Evolutionary conservation across 2,888 invertebrate species (phyloP).

Genomic region (Podotricha telesiphe): DNA sequence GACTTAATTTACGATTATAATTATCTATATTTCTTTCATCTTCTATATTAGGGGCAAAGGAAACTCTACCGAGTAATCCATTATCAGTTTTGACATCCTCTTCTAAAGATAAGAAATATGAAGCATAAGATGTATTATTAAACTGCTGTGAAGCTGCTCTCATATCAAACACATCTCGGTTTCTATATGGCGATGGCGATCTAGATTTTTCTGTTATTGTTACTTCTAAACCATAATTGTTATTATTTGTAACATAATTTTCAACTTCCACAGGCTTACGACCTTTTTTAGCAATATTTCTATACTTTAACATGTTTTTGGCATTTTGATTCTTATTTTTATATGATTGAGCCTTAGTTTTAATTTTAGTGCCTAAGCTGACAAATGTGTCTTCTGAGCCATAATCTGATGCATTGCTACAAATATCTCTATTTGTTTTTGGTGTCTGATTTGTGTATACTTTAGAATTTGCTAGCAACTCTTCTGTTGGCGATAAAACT

Average conservation of each 20-base stretch:
- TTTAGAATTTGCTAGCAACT: slow-evolving; percentile 60
- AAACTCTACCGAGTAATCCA: slow-evolving; percentile 56
- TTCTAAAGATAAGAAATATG: slow-evolving; percentile 68
- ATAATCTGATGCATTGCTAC: slow-evolving; percentile 76
- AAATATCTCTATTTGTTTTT: slow-evolving; percentile 59
- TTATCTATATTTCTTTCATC: slow-evolving; percentile 65
- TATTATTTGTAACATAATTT: slow-evolving; percentile 52
- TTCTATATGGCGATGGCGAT: slow-evolving; percentile 58
- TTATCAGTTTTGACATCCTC: slow-evolving; percentile 53
- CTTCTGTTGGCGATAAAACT: slow-evolving; percentile 70
- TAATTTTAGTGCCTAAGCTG: slow-evolving; percentile 79
- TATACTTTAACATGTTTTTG: slow-evolving; percentile 67
- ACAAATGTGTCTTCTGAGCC: slow-evolving; percentile 80
- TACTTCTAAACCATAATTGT: slow-evolving; percentile 69
- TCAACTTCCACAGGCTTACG: slow-evolving; percentile 62
- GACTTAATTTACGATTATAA: slow-evolving; percentile 60
- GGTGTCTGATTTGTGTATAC: slow-evolving; percentile 49
- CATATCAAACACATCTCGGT: slow-evolving; percentile 54
- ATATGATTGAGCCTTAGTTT: slow-evolving; percentile 74
- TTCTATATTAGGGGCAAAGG: slow-evolving; percentile 60
- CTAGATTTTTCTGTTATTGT: slow-evolving; percentile 66
- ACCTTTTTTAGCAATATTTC: slow-evolving; percentile 64
- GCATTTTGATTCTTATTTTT: slow-evolving; percentile 62
- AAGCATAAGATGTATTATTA: slow-evolving; percentile 63
- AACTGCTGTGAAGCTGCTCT: slow-evolving; percentile 62